A percentile compares a stretch with the other conserved stretches of the same genome.
phyloP scores from a whole-genome alignment of 2,888 invertebrate genomes.

The Dasysyrphus albostriatus region DNA sequence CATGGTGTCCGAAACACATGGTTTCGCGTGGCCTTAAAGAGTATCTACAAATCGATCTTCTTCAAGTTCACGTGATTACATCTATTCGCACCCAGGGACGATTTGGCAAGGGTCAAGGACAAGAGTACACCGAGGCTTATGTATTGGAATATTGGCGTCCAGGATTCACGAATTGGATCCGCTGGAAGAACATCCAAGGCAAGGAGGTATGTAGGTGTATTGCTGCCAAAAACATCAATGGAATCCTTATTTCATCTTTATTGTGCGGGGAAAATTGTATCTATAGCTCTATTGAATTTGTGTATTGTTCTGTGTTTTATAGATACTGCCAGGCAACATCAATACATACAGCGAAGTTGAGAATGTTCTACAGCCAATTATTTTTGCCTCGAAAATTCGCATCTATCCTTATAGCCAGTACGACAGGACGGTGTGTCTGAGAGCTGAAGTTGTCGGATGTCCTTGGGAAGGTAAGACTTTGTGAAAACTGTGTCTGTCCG shows the following conservation, averaged over 20 bases:
- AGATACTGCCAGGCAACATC: conserved; percentile 91
- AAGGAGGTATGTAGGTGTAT: conserved; percentile 88
- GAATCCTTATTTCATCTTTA: conserved; percentile 6
- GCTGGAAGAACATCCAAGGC: conserved; percentile 90
- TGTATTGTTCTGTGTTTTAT: conserved; percentile 75
- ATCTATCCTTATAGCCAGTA: conserved; percentile 92
- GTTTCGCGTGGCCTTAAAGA: conserved; percentile 89
- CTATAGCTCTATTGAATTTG: background rate
- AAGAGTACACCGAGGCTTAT: conserved; percentile 92
- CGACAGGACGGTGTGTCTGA: conserved; percentile 91
- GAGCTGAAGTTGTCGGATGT: conserved; percentile 93
- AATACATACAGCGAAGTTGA: conserved; percentile 91
- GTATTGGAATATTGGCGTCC: conserved; percentile 91
- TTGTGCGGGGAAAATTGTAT: conserved; percentile 17
- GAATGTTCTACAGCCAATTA: conserved; percentile 89
- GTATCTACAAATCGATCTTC: conserved; percentile 89
- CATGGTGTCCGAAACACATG: conserved; percentile 93
- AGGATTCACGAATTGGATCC: conserved; percentile 88
- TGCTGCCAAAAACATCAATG: background rate
- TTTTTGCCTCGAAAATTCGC: conserved; percentile 90
- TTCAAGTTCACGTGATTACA: conserved; percentile 88
- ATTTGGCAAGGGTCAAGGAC: conserved; percentile 92
- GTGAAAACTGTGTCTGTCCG: conserved; percentile 5
- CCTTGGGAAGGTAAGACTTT: conserved; percentile 88
- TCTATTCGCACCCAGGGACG: conserved; percentile 92